Conservation (phyloP, 2,113 vertebrate genomes). For the Illadopsis cleaveri region DNA sequence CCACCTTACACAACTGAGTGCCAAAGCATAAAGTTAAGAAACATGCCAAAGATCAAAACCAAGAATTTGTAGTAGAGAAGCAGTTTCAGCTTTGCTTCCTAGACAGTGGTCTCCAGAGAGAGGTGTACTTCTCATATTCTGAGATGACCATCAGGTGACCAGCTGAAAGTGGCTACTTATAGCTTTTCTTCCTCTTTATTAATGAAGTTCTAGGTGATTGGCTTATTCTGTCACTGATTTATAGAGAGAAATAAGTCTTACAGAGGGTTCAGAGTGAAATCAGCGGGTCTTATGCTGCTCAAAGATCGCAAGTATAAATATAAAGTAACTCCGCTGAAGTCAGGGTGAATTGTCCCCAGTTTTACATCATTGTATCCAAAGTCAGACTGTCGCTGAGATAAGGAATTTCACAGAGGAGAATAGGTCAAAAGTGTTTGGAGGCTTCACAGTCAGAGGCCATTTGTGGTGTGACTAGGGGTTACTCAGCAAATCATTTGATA, state of each 20-base stretch:
- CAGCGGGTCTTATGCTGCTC: not conserved
- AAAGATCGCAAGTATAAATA: not conserved
- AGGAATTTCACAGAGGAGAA: not conserved
- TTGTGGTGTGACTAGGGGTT: not conserved
- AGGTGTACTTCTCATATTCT: not conserved
- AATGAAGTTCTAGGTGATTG: not conserved
- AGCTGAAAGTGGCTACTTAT: not conserved
- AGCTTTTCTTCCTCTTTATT: not conserved
- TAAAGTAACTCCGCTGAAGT: not conserved
- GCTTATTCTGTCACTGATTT: not conserved
- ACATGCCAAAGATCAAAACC: not conserved
- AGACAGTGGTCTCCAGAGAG: not conserved
- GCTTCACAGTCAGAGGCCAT: not conserved
- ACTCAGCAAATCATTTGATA: not conserved
- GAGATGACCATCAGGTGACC: not conserved
- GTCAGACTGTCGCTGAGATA: not conserved
- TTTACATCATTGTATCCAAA: not conserved
- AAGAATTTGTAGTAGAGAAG: not conserved
- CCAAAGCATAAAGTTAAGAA: not conserved
- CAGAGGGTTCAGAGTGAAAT: not conserved
- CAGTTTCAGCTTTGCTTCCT: not conserved
- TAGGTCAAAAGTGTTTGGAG: not conserved
- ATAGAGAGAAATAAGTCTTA: not conserved
- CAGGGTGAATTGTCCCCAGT: not conserved
- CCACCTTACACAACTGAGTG: not conserved